Evolutionary conservation across 2,888 invertebrate genomes (phyloP).

Genomic region (Drosophila diplacantha): DNA sequence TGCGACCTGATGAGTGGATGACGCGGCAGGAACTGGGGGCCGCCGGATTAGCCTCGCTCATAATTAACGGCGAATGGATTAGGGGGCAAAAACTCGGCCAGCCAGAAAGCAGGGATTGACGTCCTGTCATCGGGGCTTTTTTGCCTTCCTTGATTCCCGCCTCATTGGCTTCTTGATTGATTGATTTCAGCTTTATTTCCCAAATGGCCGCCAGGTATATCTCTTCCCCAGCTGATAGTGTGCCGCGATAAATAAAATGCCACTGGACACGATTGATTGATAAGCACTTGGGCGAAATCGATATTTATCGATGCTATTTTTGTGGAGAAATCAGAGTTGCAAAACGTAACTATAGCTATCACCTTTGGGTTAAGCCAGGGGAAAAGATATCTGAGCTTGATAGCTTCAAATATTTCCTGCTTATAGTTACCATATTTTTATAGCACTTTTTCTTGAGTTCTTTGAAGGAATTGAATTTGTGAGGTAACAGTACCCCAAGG

Average conservation of each 20-base stretch:
- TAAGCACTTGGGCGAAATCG: neutral
- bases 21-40: constrained; percentile 5
- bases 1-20: constrained; percentile 30
- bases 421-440: neutral
- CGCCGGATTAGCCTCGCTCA: constrained; percentile 14
- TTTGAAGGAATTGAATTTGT: neutral
- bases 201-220: neutral
- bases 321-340: neutral
- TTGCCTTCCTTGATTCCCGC: neutral
- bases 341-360: neutral
- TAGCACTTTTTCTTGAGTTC: neutral
- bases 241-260: neutral
- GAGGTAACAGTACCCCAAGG: neutral
- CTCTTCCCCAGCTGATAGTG: neutral
- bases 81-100: constrained; percentile 1
- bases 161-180: constrained; percentile 11
- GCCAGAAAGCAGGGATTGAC: constrained; percentile 1
- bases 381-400: no score
- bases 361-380: neutral
- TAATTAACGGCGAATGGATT: constrained; percentile 14
- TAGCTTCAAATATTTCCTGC: neutral
- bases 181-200: neutral
- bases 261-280: neutral
- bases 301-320: neutral
- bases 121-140: neutral